phyloP scores from a whole-genome alignment of 2,113 vertebrate species.

The Tetrao urogallus region DNA sequence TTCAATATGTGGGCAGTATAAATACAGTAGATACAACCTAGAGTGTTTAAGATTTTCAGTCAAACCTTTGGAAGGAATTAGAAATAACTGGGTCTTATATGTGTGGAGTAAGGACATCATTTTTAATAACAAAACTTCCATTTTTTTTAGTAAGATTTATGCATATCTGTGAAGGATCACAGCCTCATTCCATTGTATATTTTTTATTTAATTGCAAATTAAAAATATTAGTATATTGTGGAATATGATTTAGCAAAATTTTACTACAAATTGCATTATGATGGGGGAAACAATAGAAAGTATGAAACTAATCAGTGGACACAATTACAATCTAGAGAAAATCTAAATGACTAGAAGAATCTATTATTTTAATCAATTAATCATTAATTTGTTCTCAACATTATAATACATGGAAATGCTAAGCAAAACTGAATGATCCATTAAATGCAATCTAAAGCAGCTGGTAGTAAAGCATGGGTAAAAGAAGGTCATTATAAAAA shows the following conservation, averaged over 20 bases:
- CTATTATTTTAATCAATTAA: neutral
- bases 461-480: neutral
- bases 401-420: neutral
- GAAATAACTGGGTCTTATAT: conserved; percentile 39
- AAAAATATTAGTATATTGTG: neutral
- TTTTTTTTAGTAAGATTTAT: neutral
- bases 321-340: neutral
- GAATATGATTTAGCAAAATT: neutral
- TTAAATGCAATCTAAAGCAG: conserved; percentile 15
- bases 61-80: conserved; percentile 62
- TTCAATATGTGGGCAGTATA: conserved; percentile 53
- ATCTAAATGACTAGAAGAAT: neutral
- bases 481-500: conserved; percentile 19
- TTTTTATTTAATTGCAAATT: neutral
- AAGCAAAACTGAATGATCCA: neutral
- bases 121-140: neutral
- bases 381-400: neutral
- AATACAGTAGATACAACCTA: conserved; percentile 37
- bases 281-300: neutral
- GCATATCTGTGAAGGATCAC: neutral
- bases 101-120: neutral
- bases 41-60: conserved; percentile 52
- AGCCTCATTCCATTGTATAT: neutral
- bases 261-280: neutral
- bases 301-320: neutral